phyloP scores from a whole-genome alignment of 1,140 invertebrate genomes.

The Sinella curviseta region DNA sequence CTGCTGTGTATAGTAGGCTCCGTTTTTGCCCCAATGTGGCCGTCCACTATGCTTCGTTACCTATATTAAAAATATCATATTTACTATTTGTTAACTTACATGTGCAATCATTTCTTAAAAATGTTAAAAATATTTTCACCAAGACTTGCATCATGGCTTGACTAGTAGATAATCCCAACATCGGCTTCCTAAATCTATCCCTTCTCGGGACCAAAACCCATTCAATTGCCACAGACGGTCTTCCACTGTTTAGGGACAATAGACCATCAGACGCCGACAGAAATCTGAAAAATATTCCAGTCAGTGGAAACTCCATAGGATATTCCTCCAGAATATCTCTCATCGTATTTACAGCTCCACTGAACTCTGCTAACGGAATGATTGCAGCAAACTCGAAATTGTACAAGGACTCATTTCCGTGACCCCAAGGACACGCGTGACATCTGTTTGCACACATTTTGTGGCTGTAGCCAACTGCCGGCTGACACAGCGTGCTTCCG shows the following conservation, averaged over 20 bases:
- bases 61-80: not conserved
- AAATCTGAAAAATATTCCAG: constrained; percentile 2
- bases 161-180: not conserved
- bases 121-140: too few relatives aligned
- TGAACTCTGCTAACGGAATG: not conserved
- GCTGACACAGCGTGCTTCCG: not conserved
- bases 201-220: not conserved
- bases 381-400: not conserved
- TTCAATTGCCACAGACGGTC: not conserved
- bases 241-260: not conserved
- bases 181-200: not conserved
- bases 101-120: not conserved
- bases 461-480: not conserved
- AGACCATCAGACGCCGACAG: not conserved
- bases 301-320: not conserved
- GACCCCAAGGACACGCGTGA: not conserved
- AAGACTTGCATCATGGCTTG: not conserved
- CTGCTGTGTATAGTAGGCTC: not conserved
- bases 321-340: not conserved
- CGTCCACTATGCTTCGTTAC: not conserved
- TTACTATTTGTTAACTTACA: not conserved
- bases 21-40: constrained; percentile 22
- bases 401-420: not conserved
- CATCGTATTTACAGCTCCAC: not conserved
- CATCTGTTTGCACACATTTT: not conserved